Evolutionary conservation across 2,113 vertebrate genomes (phyloP), one percentile per base, ranked within the genome.

Genomic region (Cololabis saira): DNA sequence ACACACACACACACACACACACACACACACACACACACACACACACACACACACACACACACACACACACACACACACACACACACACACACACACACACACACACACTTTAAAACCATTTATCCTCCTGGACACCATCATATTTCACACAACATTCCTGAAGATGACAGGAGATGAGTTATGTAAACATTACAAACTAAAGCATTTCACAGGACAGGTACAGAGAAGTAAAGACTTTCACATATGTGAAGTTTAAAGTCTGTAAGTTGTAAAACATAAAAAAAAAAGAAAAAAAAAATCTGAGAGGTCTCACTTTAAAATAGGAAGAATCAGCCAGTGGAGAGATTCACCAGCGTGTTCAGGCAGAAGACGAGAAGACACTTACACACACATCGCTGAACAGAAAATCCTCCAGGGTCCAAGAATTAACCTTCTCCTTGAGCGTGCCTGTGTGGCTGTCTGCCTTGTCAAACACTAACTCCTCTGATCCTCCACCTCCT

Each of bases 351-450:
- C 42, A 66, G 64, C n/a, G 24, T 72, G 74, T 44, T 71, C 14
- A 43, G 37, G 21, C 69, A 75, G 44, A 76, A 67, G 52, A 67
- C 12, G 22, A 67, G 33, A 24, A 74, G 79, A 82, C 83, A 91
- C 90, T 92, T 89, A 92, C 90, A 80, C 60, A 76, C 71, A 69
- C 90, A 92, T 90, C 1, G 68, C 58, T 72, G 80, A 72, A 66
- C 27, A 65, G 71, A 84, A 87, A 81, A 84, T 81, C 85, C 71
- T 82, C 61, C 18, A 13, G 51, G 59, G 50, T 86, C 80, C 78
- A 22, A 48, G 41, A 69, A 40, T 57, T 18, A 73, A 73, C 67
- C 65, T 75, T 79, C 80, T 71, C 63, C 82, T 49, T 47, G 61
- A 74, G 70, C 16, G 58, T 66, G 73, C 57, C 62, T 80, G 65